These are phyloP conservation scores for Coranthus polyacanthus DNA, from an alignment of 2,797 vertebrate genomes.

Conservation along the genomic window DNA sequence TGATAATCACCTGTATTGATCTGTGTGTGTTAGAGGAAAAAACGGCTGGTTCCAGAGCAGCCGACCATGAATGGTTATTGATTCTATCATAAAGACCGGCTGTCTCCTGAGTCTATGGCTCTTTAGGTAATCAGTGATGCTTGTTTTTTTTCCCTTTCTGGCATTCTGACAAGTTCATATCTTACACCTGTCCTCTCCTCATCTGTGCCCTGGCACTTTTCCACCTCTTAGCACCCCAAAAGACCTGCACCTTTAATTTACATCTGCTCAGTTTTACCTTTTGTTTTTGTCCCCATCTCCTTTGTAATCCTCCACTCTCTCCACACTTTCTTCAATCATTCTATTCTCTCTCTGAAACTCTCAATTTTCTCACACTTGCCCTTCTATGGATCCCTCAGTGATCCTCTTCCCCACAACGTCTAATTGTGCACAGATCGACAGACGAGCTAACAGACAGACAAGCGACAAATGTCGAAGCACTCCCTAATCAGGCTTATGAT, in stretches of 20 bases:
- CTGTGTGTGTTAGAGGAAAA: constrained; percentile 66
- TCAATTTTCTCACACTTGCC: constrained; percentile 28
- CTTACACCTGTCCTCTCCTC: constrained; percentile 48
- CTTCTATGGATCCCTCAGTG: constrained; percentile 13
- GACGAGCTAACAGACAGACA: constrained; percentile 45
- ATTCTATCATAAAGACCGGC: constrained; percentile 76
- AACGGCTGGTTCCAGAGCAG: constrained; percentile 68
- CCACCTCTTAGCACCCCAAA: background rate
- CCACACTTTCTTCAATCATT: background rate
- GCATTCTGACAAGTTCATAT: constrained; percentile 51
- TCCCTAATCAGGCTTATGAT: constrained; percentile 94
- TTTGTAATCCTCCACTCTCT: constrained; percentile 15
- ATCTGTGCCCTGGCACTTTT: constrained; percentile 5
- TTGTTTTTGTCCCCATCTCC: background rate
- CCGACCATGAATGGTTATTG: constrained; percentile 77
- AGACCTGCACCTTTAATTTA: constrained; percentile 4
- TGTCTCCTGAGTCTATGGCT: constrained; percentile 67
- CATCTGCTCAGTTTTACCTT: constrained; percentile 8
- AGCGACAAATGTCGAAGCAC: constrained; percentile 42
- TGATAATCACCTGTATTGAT: constrained; percentile 82
- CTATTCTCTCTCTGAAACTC: too few species aligned
- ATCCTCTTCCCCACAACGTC: constrained; percentile 1
- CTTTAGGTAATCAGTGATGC: constrained; percentile 76
- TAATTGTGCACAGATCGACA: constrained; percentile 23
- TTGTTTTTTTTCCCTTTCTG: constrained; percentile 35